A percentile compares a stretch with the other conserved stretches of the same genome.
Evolutionary conservation across 2,888 invertebrate species (phyloP).

Genomic region (Stictocephala bisonia): DNA sequence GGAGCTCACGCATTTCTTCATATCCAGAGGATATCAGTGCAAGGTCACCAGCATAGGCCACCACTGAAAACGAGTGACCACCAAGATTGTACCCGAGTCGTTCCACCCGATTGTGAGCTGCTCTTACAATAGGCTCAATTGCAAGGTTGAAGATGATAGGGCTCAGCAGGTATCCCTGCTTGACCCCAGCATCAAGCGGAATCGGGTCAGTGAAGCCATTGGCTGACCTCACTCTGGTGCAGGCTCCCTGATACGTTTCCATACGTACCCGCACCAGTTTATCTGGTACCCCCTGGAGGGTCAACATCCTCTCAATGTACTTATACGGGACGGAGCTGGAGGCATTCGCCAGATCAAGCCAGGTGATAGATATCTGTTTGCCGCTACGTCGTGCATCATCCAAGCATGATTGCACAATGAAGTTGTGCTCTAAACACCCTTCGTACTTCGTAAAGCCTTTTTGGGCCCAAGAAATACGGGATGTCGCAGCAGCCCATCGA

Average conservation of each 20-base stretch:
- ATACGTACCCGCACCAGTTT: background rate
- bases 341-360: too few relatives aligned
- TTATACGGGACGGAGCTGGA: too few relatives aligned
- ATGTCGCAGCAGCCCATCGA: background rate
- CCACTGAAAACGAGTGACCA: background rate
- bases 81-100: background rate
- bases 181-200: slow-evolving; percentile 1
- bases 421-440: slow-evolving; percentile 7
- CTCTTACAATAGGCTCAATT: background rate
- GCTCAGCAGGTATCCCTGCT: background rate
- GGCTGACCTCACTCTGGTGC: background rate
- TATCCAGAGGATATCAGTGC: background rate
- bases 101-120: background rate
- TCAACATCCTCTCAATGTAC: background rate
- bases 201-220: background rate
- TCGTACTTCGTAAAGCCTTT: slow-evolving; percentile 20
- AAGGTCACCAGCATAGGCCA: slow-evolving; percentile 19
- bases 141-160: slow-evolving; percentile 25
- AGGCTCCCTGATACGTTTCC: background rate
- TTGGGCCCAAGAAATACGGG: slow-evolving; percentile 7
- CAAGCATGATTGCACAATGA: background rate
- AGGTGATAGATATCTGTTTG: too few relatives aligned
- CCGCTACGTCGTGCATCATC: background rate
- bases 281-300: background rate
- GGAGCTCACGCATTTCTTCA: background rate